phyloP scores from a whole-genome alignment of 2,797 vertebrate species.

The Helicolenus hilgendorfi region DNA sequence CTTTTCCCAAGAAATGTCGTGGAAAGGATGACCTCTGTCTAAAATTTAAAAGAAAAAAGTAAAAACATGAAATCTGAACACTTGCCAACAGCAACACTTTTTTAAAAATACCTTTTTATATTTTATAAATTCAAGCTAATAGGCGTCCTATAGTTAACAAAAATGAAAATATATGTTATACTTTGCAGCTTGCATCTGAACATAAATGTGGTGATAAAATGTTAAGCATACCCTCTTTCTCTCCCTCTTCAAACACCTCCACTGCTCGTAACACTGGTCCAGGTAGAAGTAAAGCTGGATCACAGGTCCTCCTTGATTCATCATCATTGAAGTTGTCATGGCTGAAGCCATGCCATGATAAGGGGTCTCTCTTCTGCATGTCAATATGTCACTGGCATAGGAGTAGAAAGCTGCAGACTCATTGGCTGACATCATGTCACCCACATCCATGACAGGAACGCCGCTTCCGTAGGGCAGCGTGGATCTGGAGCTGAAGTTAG shows the following conservation, averaged over 20 bases:
- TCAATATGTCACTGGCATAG: conserved; percentile 81
- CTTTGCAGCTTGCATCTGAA: not conserved
- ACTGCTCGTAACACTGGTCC: conserved; percentile 95
- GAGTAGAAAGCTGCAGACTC: conserved; percentile 87
- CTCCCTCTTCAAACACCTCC: conserved; percentile 94
- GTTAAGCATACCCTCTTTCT: conserved; percentile 92
- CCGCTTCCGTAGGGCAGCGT: conserved; percentile 70
- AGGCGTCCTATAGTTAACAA: not conserved
- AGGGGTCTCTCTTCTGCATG: conserved; percentile 75
- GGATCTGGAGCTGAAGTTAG: conserved; percentile 81
- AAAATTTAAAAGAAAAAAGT: conserved; percentile 47
- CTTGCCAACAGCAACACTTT: not conserved
- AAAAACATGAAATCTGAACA: not conserved
- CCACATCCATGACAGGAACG: conserved; percentile 81
- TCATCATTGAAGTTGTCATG: conserved; percentile 83
- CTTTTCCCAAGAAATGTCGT: conserved; percentile 92
- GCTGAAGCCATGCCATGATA: conserved; percentile 84
- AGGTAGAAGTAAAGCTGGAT: conserved; percentile 91
- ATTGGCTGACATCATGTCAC: conserved; percentile 77
- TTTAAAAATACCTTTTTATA: not conserved
- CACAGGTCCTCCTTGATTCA: conserved; percentile 83
- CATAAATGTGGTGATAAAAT: not conserved
- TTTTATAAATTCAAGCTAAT: not conserved
- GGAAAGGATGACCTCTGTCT: conserved; percentile 93
- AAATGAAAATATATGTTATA: not conserved